These are phyloP conservation scores for Semnopithecus entellus DNA, from an alignment of 2,113 vertebrate species.

Conservation along the genomic window DNA sequence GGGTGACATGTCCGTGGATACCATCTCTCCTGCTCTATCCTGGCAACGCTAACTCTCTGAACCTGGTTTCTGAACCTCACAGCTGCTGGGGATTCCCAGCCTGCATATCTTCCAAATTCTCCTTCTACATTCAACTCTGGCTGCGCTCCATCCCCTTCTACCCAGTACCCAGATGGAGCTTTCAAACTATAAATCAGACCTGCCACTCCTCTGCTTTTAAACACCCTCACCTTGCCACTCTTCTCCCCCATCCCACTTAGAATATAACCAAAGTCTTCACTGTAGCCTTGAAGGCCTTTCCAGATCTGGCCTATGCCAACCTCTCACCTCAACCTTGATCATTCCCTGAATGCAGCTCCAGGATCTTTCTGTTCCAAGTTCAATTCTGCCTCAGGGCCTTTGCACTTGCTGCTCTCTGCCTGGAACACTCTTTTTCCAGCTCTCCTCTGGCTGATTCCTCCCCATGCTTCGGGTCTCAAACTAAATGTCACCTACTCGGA, in stretches of 20 bases:
- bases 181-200: conserved; percentile 19
- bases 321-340: background rate
- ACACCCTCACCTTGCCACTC: background rate
- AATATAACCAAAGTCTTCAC: background rate
- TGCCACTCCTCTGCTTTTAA: background rate
- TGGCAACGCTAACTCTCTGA: background rate
- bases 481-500: background rate
- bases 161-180: conserved; percentile 30
- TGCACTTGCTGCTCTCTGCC: background rate
- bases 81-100: background rate
- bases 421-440: background rate
- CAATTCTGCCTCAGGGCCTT: conserved; percentile 13
- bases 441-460: background rate
- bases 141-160: background rate
- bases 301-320: background rate
- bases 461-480: background rate
- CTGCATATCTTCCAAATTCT: background rate
- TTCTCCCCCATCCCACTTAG: background rate
- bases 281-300: background rate
- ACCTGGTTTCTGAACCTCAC: background rate
- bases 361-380: background rate
- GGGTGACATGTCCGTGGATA: background rate
- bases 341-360: background rate
- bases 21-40: background rate
- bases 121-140: background rate